phyloP scores from a whole-genome alignment of 2,113 vertebrate genomes.

The Podarcis raffonei region DNA sequence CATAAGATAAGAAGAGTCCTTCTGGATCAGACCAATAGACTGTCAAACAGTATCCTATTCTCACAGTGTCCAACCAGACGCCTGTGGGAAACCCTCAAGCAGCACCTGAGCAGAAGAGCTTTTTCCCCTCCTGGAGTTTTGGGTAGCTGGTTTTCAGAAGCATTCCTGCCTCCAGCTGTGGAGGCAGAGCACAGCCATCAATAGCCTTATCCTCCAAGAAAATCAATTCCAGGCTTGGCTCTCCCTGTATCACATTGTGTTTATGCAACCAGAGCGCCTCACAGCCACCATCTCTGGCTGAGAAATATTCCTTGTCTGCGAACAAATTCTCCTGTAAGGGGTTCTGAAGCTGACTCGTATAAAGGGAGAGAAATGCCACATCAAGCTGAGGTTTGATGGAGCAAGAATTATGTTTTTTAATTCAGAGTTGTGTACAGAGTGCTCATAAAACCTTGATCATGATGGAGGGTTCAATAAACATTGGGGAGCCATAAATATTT shows the following conservation, averaged over 20 bases:
- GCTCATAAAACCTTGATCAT: constrained; percentile 72
- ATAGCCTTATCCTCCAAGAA: background rate
- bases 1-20: too few relatives aligned
- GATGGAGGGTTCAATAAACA: constrained; percentile 73
- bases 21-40: too few relatives aligned
- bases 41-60: too few relatives aligned
- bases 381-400: constrained; percentile 31
- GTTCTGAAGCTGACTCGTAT: constrained; percentile 32
- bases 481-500: constrained; percentile 71
- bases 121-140: too few relatives aligned
- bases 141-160: too few relatives aligned
- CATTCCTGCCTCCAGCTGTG: too few relatives aligned
- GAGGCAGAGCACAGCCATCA: too few relatives aligned
- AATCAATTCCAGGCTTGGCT: constrained; percentile 27
- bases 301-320: constrained; percentile 21
- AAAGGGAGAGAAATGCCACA: constrained; percentile 56
- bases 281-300: background rate
- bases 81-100: too few relatives aligned
- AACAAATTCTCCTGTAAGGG: constrained; percentile 31
- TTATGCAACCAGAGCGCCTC: constrained; percentile 26
- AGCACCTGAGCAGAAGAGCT: too few relatives aligned
- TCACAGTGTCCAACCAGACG: too few relatives aligned
- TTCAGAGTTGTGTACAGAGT: constrained; percentile 62
- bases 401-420: constrained; percentile 71
- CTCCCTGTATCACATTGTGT: constrained; percentile 32